phyloP scores from a whole-genome alignment of 2,113 vertebrate species.

The Coturnix japonica region DNA sequence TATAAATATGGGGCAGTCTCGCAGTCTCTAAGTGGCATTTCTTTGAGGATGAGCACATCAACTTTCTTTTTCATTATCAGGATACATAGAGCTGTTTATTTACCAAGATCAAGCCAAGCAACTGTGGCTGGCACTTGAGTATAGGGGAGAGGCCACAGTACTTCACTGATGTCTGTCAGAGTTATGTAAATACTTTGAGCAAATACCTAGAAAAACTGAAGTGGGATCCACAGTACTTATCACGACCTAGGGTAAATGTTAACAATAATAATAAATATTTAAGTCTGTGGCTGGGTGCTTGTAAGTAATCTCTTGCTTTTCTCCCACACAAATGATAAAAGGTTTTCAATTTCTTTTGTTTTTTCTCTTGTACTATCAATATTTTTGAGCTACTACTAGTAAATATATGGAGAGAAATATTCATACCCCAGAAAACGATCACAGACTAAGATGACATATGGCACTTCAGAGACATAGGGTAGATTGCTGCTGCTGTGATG shows the following conservation, averaged over 20 bases:
- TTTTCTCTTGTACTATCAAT: not conserved
- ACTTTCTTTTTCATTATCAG: fast-evolving
- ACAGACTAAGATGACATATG: not conserved
- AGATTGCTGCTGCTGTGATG: not conserved
- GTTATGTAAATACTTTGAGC: not conserved
- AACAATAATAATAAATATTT: not conserved
- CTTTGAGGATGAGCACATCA: not conserved
- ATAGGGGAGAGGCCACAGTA: not conserved
- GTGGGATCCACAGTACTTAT: not conserved
- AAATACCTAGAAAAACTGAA: not conserved
- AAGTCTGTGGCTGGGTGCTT: not conserved
- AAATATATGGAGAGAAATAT: not conserved
- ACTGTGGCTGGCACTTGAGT: not conserved
- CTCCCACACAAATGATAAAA: not conserved
- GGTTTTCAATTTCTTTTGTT: not conserved
- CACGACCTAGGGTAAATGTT: not conserved
- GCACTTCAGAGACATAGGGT: not conserved
- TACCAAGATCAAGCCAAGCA: not conserved
- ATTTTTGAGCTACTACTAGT: not conserved
- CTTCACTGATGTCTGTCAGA: not conserved
- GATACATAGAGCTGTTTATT: not conserved
- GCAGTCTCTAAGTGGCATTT: not conserved
- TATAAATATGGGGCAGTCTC: fast-evolving
- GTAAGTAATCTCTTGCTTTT: not conserved
- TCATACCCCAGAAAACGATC: not conserved